A percentile compares a stretch with the other conserved stretches of the same genome.
Evolutionary conservation across 2,797 vertebrate genomes (phyloP).

Genomic region (Pipistrellus pipistrellus): DNA sequence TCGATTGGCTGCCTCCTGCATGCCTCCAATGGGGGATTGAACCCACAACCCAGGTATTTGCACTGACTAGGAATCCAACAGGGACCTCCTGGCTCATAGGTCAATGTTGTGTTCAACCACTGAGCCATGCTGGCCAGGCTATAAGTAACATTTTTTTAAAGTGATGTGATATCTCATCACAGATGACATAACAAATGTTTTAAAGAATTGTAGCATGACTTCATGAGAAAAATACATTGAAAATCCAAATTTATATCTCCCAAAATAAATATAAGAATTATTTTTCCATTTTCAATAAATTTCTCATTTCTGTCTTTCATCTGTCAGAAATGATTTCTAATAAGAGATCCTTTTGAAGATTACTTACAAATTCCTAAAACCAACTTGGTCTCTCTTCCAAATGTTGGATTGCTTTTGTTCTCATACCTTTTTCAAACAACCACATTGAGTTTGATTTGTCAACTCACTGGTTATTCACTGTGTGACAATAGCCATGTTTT

Average conservation of each 20-base stretch:
- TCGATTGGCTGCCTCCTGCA: too few relatives aligned
- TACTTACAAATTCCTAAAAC: conserved; percentile 15
- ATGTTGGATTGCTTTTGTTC: neutral
- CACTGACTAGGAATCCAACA: too few relatives aligned
- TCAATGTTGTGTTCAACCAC: too few relatives aligned
- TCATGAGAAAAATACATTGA: neutral
- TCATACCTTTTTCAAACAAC: conserved; percentile 27
- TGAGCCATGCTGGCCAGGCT: too few relatives aligned
- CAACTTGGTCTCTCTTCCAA: neutral
- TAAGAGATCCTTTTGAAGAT: neutral
- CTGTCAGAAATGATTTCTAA: neutral
- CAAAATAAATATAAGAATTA: neutral
- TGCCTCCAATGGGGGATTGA: too few relatives aligned
- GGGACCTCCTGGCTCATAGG: too few relatives aligned
- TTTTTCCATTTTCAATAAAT: neutral
- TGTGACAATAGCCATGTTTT: neutral
- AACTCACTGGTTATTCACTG: neutral
- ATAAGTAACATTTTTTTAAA: conserved; percentile 53
- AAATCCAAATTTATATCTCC: neutral
- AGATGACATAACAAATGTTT: conserved; percentile 26
- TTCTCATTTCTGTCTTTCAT: neutral
- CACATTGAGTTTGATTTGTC: neutral
- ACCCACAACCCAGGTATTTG: too few relatives aligned
- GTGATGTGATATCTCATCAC: neutral
- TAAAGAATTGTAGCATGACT: neutral